Evolutionary conservation across 2,888 invertebrate species (phyloP), one percentile per base, ranked within the genome.

Genomic region (Luperina testacea): DNA sequence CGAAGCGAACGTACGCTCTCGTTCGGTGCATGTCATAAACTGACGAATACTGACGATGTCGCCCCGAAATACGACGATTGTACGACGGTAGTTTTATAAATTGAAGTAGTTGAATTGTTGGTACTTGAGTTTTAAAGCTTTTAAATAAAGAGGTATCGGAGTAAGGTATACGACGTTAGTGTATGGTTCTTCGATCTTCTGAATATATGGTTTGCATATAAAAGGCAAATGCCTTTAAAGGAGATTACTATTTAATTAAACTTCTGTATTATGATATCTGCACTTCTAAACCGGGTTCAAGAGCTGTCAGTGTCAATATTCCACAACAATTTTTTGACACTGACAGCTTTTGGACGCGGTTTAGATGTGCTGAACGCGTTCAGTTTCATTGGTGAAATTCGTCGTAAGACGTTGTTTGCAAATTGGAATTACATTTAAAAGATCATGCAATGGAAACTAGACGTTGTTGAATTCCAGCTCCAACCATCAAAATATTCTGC

Each of bases 11-110:
- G 69, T 65, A 15, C 57, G 48, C 78, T 72, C 32, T 27, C 59
- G 27, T n/a, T 8, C 63, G 77, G 69, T 42, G n/a, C 77, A 77
- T 81, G 81, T 71, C 75, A 87, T 85, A 85, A 81, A 87, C 81
- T 87, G 75, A 65, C 20, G 74, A 53, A 74, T 59, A 80, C 70
- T 61, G 27, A 75, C 13, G 65, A 72, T 72, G 68, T 74, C 17
- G 27, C 27, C 11, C 5, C 38, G 20, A 71, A 84, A 76, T 87
- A 78, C 83, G 87, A 78, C 83, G 87, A 74, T 51, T 64, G 9
- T 73, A 48, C 27, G 84, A 79, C 38, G 69, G 79, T 61, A 70
- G 75, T 87, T 87, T 72, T 61, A 65, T 48, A 75, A 73, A 84
- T 73, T 65, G 45, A 74, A 72, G 81, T 48, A 87, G 72, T 87